These are phyloP conservation scores for Vanessa tameamea DNA, from an alignment of 1,140 invertebrate species.

Conservation along the genomic window DNA sequence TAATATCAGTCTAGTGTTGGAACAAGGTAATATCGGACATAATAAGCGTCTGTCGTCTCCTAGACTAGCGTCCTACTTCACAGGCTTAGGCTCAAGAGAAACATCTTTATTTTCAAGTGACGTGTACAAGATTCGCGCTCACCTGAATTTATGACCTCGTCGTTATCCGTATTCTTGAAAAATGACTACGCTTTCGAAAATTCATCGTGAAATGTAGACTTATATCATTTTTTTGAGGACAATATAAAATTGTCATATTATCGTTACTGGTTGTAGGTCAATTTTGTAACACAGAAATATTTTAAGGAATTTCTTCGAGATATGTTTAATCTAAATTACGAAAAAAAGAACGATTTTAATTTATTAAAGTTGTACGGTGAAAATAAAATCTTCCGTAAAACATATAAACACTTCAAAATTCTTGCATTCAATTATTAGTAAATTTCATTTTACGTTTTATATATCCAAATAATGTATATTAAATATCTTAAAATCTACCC, in stretches of 20 bases:
- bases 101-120: conserved; percentile 63
- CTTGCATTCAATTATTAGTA: no score
- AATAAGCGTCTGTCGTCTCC: conserved; percentile 28
- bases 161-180: conserved; percentile 42
- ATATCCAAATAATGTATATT: background rate
- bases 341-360: no score
- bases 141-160: conserved; percentile 55
- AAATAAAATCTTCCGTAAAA: no score
- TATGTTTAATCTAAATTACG: no score
- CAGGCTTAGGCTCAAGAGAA: conserved; percentile 48
- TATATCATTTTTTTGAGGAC: conserved; percentile 1
- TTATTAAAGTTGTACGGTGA: no score
- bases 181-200: conserved; percentile 40
- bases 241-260: background rate
- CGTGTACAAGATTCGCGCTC: conserved; percentile 52
- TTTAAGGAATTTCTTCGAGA: no score
- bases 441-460: no score
- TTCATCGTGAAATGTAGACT: conserved; percentile 30
- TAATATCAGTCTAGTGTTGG: background rate
- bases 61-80: conserved; percentile 28
- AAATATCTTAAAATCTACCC: background rate
- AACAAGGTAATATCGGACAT: conserved; percentile 13
- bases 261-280: background rate
- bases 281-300: no score
- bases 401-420: no score